Percentiles rank a stretch among this genome's conserved stretches.
phyloP scores from a whole-genome alignment of 2,113 vertebrate species.

The Dryoscopus gambensis region DNA sequence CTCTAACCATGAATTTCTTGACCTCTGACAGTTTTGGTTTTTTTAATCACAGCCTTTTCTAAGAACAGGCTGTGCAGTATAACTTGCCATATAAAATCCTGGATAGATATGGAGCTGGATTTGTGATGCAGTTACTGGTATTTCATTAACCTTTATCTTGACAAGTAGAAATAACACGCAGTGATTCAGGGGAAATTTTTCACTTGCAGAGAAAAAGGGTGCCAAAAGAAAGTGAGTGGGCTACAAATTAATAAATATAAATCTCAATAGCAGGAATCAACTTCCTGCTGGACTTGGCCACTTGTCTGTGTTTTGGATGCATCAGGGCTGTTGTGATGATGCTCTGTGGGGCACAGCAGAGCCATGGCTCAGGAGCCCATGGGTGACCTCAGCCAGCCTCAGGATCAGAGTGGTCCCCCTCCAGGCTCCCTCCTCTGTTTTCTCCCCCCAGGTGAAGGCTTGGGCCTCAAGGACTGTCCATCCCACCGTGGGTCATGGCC shows the following conservation, averaged over 20 bases:
- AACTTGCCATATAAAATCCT: not conserved
- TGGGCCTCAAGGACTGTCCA: not conserved
- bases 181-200: slow-evolving; percentile 42
- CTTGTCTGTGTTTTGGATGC: fast-evolving
- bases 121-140: slow-evolving; percentile 49
- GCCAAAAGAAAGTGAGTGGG: not conserved
- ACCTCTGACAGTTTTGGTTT: not conserved
- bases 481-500: not conserved
- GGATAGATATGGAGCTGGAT: not conserved
- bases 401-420: not conserved
- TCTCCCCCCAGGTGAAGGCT: not conserved
- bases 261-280: not conserved
- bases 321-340: not conserved
- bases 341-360: fast-evolving
- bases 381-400: not conserved
- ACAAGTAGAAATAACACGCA: slow-evolving; percentile 52
- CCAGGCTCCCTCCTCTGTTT: not conserved
- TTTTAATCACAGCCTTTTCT: not conserved
- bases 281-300: not conserved
- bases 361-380: fast-evolving
- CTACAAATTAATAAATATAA: slow-evolving; percentile 31
- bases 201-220: slow-evolving; percentile 36
- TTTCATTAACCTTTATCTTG: slow-evolving; percentile 66
- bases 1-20: not conserved
- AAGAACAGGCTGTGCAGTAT: not conserved